Conservation (phyloP, 2,888 invertebrate species). For the Eledona agricola region DNA sequence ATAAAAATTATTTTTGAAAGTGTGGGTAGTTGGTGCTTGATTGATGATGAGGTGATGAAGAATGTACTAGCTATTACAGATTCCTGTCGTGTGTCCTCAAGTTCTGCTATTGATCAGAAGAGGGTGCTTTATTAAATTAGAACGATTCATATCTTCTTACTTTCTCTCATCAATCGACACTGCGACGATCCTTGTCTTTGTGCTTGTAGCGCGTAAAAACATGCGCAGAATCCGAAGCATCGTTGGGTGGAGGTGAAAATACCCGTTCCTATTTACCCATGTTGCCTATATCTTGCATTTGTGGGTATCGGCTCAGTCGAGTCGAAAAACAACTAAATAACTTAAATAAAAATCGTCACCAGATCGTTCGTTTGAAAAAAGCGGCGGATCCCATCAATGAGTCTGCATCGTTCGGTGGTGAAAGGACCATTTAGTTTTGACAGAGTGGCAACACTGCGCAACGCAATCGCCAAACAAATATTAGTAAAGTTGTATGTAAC, state of each 20-base stretch:
- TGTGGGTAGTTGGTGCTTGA: no score
- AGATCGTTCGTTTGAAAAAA: constrained; percentile 12
- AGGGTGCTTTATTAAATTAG: constrained; percentile 31
- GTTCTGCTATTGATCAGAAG: constrained; percentile 7
- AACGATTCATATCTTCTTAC: constrained; percentile 41
- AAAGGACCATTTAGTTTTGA: constrained; percentile 38
- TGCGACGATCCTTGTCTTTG: constrained; percentile 29
- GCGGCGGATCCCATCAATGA: constrained; percentile 15
- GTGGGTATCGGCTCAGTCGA: constrained; percentile 11
- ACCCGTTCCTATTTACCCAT: constrained; percentile 25
- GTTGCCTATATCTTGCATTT: constrained; percentile 26
- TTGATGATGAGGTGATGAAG: no score
- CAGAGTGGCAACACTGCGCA: constrained; percentile 43
- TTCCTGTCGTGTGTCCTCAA: neutral
- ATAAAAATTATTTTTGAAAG: no score
- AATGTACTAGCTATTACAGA: no score
- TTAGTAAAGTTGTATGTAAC: constrained; percentile 50
- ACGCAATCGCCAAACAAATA: constrained; percentile 52
- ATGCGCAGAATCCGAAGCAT: constrained; percentile 42
- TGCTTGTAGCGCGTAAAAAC: constrained; percentile 32
- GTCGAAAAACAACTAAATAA: constrained; percentile 19
- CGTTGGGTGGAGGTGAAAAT: constrained; percentile 44
- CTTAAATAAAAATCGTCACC: constrained; percentile 11
- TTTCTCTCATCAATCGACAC: constrained; percentile 38
- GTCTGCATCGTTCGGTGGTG: constrained; percentile 23